Conservation (phyloP, 2,888 invertebrate genomes). For the Elaeidobius kamerunicus region DNA sequence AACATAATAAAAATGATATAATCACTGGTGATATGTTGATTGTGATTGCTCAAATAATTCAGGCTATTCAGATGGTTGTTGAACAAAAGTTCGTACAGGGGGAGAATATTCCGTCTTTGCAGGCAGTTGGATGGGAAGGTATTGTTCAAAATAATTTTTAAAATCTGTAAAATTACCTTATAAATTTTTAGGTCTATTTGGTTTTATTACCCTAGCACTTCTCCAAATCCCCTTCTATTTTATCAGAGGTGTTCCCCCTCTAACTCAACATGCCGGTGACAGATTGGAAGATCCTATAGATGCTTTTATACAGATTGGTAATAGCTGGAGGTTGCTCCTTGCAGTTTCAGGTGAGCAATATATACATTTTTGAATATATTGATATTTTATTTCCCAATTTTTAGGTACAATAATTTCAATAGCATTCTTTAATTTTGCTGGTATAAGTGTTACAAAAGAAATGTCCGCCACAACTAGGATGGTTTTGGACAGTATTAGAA, state of each 20-base stretch:
- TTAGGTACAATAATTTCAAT: conserved; percentile 79
- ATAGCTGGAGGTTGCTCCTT: conserved; percentile 59
- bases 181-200: conserved; percentile 48
- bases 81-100: conserved; percentile 89
- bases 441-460: conserved; percentile 81
- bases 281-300: conserved; percentile 83
- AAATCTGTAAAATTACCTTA: neutral
- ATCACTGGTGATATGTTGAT: conserved; percentile 79
- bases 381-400: conserved; percentile 47
- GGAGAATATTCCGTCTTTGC: conserved; percentile 82
- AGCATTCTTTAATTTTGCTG: conserved; percentile 67
- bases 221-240: conserved; percentile 79
- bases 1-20: conserved; percentile 62
- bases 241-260: conserved; percentile 70
- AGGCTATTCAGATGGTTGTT: conserved; percentile 88
- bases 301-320: conserved; percentile 77
- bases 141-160: conserved; percentile 33
- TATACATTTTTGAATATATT: no score
- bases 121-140: conserved; percentile 95
- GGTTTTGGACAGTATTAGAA: conserved; percentile 54
- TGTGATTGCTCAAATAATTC: conserved; percentile 74
- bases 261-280: conserved; percentile 69
- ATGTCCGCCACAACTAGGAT: conserved; percentile 68
- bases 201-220: conserved; percentile 60
- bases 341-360: conserved; percentile 62